Base-by-base conservation (phyloP, 2,888 invertebrate genomes). In the Hermodice carunculata region DNA sequence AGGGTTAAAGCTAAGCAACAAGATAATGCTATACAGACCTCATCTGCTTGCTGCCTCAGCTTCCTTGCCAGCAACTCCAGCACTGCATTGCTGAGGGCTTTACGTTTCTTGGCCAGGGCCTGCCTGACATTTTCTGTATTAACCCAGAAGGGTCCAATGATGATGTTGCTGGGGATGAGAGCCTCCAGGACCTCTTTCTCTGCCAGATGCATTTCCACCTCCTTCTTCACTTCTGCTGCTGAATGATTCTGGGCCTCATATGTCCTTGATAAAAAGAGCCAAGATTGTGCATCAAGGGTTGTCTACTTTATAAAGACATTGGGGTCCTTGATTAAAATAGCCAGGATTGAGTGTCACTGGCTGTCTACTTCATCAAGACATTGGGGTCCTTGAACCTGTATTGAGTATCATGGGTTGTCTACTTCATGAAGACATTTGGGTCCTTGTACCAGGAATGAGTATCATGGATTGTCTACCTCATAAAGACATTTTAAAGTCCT, bases 81-180 rank as follows among this genome's bases (percentile, higher is more conserved):
- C 22, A 95, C 84, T 14, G 91, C 90, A 5, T 88, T 89, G 14
- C 90, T 89, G 14, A 94, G 89, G 5, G 91, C 91, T 26, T 90
- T 89, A 0, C 92, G 88, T 81, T 95, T 95, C 28, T 88, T 89
- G 2, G 93, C 89, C 44, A 95, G 86, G 49, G 89, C 86, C 79
- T 90, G 89, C 85, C 91, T 89, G 28, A 94, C 81, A 0, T 89
- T 88, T 17, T 92, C 91, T 0, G 92, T 90, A 67, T 91, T 91
- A 22, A 95, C 84, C 74, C 77, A 80, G 82, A 92, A 95, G 0
- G 94, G 92, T 0, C 94, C 95, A 57, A 95, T 94, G 48, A 88
- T 87, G 65, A 95, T 93, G 53, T 81, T 87, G 29, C 89, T 87
- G 0, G 95, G 95, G 59, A 96, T 81, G 0, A 90, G 89, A 58